Conservation (phyloP, 1,140 invertebrate genomes). For the Lutraria rhynchaena region DNA sequence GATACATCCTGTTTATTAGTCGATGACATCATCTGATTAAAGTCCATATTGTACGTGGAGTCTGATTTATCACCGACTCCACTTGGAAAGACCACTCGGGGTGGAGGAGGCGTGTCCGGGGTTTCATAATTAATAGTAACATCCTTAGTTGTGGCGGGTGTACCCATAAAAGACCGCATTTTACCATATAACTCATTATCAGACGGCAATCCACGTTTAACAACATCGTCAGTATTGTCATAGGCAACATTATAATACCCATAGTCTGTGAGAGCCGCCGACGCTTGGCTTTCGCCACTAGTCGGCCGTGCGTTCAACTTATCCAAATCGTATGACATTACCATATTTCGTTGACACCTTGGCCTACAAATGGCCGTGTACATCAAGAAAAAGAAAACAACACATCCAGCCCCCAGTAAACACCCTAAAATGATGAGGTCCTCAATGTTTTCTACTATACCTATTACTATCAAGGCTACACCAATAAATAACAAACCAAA, state of each 20-base stretch:
- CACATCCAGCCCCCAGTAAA: neutral
- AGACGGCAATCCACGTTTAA: neutral
- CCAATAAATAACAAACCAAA: conserved; percentile 1
- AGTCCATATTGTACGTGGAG: conserved; percentile 2
- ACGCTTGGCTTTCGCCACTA: neutral
- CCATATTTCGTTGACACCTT: conserved; percentile 16
- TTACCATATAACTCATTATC: conserved; percentile 9
- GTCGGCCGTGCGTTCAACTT: neutral
- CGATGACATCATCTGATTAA: neutral
- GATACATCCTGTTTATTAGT: neutral
- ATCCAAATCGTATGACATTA: neutral
- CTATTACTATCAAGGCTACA: neutral
- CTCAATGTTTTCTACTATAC: neutral
- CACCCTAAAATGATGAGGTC: conserved; percentile 17
- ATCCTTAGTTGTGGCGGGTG: conserved; percentile 3
- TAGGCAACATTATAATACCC: conserved; percentile 9
- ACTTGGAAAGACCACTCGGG: conserved; percentile 10
- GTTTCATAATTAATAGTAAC: neutral
- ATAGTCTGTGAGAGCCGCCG: neutral
- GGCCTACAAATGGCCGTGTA: conserved; percentile 26
- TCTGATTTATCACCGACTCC: neutral
- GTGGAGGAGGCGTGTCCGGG: conserved; percentile 10
- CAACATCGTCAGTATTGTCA: neutral
- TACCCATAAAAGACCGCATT: conserved; percentile 18
- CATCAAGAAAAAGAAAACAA: conserved; percentile 16